Percentiles rank a stretch among this genome's conserved stretches.
Evolutionary conservation across 2,113 vertebrate genomes (phyloP).

Genomic region (Montifringilla adamsi): DNA sequence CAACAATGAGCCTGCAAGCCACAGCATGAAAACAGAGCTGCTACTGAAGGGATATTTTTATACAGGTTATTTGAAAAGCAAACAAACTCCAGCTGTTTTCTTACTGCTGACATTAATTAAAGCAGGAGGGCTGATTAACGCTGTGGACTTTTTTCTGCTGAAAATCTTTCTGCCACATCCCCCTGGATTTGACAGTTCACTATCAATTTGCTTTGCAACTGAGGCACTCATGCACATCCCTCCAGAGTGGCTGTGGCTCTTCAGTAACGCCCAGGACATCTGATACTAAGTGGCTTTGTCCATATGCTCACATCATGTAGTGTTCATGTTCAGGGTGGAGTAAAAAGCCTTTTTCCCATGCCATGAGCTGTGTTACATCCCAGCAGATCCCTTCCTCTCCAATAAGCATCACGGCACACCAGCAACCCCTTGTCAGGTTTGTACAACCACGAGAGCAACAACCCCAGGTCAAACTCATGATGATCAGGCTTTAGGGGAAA

Average conservation of each 20-base stretch:
- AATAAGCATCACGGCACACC: background rate
- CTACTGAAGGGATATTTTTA: background rate
- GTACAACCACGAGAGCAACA: background rate
- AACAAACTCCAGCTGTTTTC: conserved; percentile 13
- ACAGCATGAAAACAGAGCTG: background rate
- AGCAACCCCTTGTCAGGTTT: background rate
- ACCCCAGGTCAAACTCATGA: background rate
- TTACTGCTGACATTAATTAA: background rate
- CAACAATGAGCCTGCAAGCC: background rate
- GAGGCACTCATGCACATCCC: fast-evolving
- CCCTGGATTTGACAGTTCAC: background rate
- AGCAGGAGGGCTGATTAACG: background rate
- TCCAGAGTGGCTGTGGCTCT: background rate
- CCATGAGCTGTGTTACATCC: background rate
- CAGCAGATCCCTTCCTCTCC: background rate
- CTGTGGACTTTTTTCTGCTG: background rate
- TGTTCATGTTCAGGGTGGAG: background rate
- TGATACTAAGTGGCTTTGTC: background rate
- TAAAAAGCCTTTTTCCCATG: background rate
- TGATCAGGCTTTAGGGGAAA: background rate
- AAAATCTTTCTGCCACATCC: background rate
- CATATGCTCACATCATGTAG: background rate
- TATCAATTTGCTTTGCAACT: background rate
- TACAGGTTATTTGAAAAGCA: background rate
- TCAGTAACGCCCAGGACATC: background rate